Evolutionary conservation across 2,797 vertebrate genomes (phyloP).

Genomic region (Dromococcyx pavoninus): DNA sequence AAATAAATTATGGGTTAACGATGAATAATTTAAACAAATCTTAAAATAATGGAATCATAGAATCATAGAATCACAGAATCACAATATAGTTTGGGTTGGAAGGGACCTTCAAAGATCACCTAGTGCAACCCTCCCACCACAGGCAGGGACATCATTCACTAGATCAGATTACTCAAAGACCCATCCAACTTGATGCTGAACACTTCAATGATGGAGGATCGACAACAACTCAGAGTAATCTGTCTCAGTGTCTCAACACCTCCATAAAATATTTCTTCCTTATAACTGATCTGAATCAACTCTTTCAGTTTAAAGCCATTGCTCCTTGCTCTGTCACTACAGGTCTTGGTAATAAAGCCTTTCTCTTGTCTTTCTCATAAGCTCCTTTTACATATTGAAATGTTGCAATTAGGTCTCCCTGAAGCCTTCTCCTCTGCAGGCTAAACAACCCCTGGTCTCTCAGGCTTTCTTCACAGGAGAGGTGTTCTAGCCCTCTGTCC

Average conservation of each 20-base stretch:
- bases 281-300: no score
- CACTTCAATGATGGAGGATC: background rate
- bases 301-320: background rate
- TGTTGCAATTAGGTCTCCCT: background rate
- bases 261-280: background rate
- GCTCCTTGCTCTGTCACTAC: no score
- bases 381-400: background rate
- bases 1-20: background rate
- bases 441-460: background rate
- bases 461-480: background rate
- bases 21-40: background rate
- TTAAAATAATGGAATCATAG: background rate
- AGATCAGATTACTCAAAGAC: background rate
- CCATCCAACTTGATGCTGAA: background rate
- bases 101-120: background rate
- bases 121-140: background rate
- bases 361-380: background rate
- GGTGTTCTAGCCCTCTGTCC: background rate
- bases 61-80: background rate
- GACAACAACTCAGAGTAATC: background rate
- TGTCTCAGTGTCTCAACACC: background rate
- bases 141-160: background rate
- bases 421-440: background rate
- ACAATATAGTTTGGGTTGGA: background rate
- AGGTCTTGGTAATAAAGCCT: background rate